A percentile compares a stretch with the other conserved stretches of the same genome.
Conservation (phyloP, 2,797 vertebrate genomes). For the Paguma larvata region DNA sequence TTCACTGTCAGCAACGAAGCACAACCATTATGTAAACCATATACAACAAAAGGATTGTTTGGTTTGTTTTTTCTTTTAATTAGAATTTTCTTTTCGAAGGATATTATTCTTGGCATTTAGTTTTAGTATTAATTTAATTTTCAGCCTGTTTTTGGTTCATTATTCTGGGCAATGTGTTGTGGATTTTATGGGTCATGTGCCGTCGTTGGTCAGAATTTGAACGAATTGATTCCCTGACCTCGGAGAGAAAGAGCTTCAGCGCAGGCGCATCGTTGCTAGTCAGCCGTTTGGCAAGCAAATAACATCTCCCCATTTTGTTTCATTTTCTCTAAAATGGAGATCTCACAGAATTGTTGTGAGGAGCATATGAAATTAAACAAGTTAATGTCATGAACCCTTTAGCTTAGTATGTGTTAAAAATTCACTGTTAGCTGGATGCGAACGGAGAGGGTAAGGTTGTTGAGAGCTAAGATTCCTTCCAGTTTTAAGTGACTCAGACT, state of each 20-base stretch:
- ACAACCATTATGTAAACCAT: neutral
- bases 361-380: neutral
- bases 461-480: neutral
- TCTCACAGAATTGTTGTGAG: slow-evolving; percentile 4
- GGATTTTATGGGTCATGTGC: slow-evolving; percentile 45
- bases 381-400: neutral
- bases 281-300: neutral
- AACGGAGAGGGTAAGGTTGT: neutral
- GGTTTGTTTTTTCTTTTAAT: neutral
- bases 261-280: rapidly evolving
- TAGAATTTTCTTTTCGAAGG: slow-evolving; percentile 8
- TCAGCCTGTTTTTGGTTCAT: slow-evolving; percentile 20
- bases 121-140: slow-evolving; percentile 62
- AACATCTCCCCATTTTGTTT: neutral
- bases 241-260: neutral
- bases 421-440: neutral
- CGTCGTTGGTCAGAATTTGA: slow-evolving; percentile 75
- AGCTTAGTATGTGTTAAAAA: neutral
- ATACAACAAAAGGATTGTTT: neutral
- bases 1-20: slow-evolving; percentile 27
- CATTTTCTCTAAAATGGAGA: slow-evolving; percentile 9
- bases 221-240: neutral
- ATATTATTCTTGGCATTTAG: neutral
- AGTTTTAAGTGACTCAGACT: neutral
- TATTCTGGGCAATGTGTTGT: slow-evolving; percentile 32